These are phyloP conservation scores for Bufotes viridis DNA, from an alignment of 2,797 vertebrate genomes.

Conservation along the genomic window DNA sequence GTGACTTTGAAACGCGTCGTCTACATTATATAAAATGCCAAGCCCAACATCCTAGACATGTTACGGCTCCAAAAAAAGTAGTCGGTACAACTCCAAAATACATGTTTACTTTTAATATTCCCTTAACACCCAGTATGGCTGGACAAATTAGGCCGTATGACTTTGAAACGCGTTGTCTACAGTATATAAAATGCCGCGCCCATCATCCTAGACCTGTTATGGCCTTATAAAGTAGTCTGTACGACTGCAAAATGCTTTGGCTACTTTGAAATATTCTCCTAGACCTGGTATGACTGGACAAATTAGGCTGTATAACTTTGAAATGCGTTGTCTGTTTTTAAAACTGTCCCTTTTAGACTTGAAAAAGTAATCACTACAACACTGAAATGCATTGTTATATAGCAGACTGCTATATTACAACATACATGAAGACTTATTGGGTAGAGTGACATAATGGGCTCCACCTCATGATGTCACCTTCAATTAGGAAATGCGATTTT, in stretches of 20 bases:
- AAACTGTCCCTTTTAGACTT: too few species aligned
- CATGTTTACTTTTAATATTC: too few species aligned
- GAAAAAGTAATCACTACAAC: too few species aligned
- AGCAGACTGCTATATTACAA: neutral
- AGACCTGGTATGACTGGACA: neutral
- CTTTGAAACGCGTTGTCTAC: neutral
- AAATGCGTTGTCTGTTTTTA: neutral
- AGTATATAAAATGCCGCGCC: neutral
- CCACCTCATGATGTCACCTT: neutral
- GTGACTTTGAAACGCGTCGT: neutral
- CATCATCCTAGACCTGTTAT: neutral
- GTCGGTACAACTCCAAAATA: neutral
- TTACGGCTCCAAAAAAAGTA: neutral
- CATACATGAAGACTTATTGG: neutral
- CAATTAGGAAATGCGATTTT: constrained; percentile 9
- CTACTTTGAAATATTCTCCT: neutral
- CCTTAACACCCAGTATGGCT: too few species aligned
- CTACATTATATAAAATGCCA: too few species aligned
- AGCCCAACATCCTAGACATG: too few species aligned
- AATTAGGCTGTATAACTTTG: neutral
- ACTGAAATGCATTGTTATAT: too few species aligned
- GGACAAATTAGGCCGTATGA: neutral
- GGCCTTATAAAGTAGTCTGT: neutral
- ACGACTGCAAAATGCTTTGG: neutral
- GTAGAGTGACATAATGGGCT: neutral